phyloP scores from a whole-genome alignment of 2,113 vertebrate genomes.

The Clarias batrachus region DNA sequence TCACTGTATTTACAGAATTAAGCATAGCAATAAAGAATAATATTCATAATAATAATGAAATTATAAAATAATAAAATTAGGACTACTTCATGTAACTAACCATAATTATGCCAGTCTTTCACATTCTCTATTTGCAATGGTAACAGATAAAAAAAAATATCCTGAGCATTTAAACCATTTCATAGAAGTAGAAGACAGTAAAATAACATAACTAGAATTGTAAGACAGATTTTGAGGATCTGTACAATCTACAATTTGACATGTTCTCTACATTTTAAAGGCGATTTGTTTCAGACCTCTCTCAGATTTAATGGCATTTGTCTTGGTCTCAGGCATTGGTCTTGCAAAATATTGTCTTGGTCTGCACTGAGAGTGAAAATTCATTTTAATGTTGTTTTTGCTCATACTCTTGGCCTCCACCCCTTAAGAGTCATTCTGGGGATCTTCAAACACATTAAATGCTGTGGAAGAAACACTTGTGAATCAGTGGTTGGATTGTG shows the following conservation, averaged over 20 bases:
- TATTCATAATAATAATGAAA: neutral
- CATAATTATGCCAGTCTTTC: neutral
- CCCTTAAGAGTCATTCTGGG: neutral
- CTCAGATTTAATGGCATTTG: neutral
- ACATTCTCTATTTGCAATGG: neutral
- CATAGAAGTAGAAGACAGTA: neutral
- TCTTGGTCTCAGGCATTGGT: neutral
- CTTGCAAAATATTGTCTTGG: neutral
- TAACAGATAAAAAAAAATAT: neutral
- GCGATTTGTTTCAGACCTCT: neutral
- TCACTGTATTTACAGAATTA: neutral
- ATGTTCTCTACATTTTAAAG: neutral
- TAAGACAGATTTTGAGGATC: neutral
- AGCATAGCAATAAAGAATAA: neutral
- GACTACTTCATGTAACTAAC: neutral
- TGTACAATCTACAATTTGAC: neutral
- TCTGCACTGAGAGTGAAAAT: neutral
- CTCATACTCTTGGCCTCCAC: neutral
- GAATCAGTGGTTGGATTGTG: neutral
- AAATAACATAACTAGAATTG: neutral
- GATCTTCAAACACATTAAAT: neutral
- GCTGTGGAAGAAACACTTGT: neutral
- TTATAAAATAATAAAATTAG: neutral
- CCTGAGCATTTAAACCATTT: neutral
- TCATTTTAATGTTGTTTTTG: neutral